These are phyloP conservation scores for Alethe castanea DNA, from an alignment of 2,113 vertebrate species.

Conservation along the genomic window DNA sequence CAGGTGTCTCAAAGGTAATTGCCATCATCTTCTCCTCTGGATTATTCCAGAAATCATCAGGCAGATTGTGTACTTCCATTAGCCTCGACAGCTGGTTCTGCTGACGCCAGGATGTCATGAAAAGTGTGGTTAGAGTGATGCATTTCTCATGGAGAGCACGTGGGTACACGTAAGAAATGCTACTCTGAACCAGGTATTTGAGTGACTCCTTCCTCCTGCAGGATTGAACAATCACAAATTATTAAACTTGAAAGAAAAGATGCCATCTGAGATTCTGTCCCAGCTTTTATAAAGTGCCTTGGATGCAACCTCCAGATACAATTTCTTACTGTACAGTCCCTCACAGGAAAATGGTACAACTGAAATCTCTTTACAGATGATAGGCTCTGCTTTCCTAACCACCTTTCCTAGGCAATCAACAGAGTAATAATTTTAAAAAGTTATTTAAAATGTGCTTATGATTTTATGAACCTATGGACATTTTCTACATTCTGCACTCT, in stretches of 20 bases:
- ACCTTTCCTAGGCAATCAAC: background rate
- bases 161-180: background rate
- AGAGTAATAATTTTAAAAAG: background rate
- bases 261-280: background rate
- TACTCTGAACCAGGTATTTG: conserved; percentile 19
- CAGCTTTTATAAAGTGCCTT: background rate
- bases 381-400: background rate
- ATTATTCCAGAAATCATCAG: conserved; percentile 69
- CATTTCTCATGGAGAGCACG: conserved; percentile 20
- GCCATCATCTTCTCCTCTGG: conserved; percentile 59
- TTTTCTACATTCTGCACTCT: background rate
- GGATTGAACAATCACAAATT: background rate
- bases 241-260: conserved; percentile 33
- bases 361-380: background rate
- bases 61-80: conserved; percentile 64
- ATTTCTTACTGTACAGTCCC: background rate
- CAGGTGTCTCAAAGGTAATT: conserved; percentile 66
- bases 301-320: background rate
- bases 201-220: background rate
- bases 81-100: conserved; percentile 51
- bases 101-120: conserved; percentile 23
- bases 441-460: background rate
- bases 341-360: background rate
- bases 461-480: background rate
- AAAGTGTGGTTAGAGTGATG: conserved; percentile 34